Evolutionary conservation across 2,888 invertebrate genomes (phyloP).

Genomic region (Anthrax anthrax): DNA sequence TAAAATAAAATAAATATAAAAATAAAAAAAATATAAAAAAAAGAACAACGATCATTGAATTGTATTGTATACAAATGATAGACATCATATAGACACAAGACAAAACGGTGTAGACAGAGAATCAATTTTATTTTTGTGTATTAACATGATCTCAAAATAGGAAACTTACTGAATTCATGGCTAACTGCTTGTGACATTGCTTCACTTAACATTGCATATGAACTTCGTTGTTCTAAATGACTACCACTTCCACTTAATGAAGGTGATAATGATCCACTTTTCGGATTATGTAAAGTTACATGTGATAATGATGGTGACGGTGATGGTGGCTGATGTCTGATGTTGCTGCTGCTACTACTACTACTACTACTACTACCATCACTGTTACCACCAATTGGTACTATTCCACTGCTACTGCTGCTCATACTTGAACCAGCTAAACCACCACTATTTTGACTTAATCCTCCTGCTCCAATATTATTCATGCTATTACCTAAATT

Average conservation of each 20-base stretch:
- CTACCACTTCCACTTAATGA: constrained; percentile 18
- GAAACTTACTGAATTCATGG: constrained; percentile 41
- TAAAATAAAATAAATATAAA: no score
- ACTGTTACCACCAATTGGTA: constrained; percentile 8
- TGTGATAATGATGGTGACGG: constrained; percentile 14
- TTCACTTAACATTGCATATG: constrained; percentile 39
- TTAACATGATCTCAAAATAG: not conserved
- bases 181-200: constrained; percentile 43
- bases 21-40: no score
- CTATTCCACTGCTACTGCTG: not conserved
- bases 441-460: no score
- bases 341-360: constrained; percentile 11
- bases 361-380: constrained; percentile 9
- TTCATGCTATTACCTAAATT: not conserved
- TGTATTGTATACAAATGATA: no score
- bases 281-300: constrained; percentile 14
- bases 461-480: not conserved
- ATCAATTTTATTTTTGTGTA: not conserved
- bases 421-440: no score
- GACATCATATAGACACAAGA: no score
- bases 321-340: no score
- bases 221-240: constrained; percentile 26
- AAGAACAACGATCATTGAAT: no score
- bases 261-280: constrained; percentile 5
- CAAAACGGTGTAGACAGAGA: not conserved